Evolutionary conservation across 92 coral and sea anemone species (phyloP).

Genomic region (Plumapathes pennacea): DNA sequence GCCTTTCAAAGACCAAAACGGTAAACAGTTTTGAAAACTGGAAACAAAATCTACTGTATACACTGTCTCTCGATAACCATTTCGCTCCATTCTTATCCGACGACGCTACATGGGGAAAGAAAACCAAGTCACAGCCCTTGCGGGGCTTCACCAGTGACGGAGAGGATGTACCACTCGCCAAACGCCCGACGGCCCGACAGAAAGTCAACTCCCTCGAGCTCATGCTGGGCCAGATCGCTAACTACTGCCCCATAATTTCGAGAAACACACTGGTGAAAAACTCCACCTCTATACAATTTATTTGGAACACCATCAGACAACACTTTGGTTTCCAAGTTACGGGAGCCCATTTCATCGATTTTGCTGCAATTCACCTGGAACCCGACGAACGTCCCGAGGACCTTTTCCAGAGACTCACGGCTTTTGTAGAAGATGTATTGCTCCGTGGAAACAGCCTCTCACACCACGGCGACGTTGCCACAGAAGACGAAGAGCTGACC

Average conservation of each 20-base stretch:
- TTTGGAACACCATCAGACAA: slow-evolving; percentile 57
- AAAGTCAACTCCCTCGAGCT: slow-evolving; percentile 45
- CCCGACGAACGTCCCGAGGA: slow-evolving; percentile 75
- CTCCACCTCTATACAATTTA: slow-evolving; percentile 53
- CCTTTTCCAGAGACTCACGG: slow-evolving; percentile 62
- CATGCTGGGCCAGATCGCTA: slow-evolving; percentile 67
- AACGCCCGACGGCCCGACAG: slow-evolving; percentile 56
- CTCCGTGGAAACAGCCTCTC: slow-evolving; percentile 46
- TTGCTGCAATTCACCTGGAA: slow-evolving; percentile 46
- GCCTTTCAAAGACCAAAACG: slow-evolving; percentile 33
- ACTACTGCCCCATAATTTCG: slow-evolving; percentile 62
- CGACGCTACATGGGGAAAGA: slow-evolving; percentile 31
- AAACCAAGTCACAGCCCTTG: slow-evolving; percentile 35
- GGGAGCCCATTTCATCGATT: slow-evolving; percentile 55
- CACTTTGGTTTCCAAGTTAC: slow-evolving; percentile 73
- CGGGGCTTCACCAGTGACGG: slow-evolving; percentile 45
- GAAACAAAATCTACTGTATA: slow-evolving; percentile 57
- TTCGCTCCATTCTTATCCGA: slow-evolving; percentile 53
- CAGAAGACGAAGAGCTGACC: slow-evolving; percentile 63
- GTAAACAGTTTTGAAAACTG: slow-evolving; percentile 55
- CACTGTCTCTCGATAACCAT: slow-evolving; percentile 47
- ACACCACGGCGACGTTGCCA: slow-evolving; percentile 53
- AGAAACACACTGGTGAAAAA: slow-evolving; percentile 53
- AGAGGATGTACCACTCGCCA: slow-evolving; percentile 24
- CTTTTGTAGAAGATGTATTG: slow-evolving; percentile 58